Evolutionary conservation across 1,140 invertebrate species (phyloP), one percentile per base, ranked within the genome.

Genomic region (Triops cancriformis): DNA sequence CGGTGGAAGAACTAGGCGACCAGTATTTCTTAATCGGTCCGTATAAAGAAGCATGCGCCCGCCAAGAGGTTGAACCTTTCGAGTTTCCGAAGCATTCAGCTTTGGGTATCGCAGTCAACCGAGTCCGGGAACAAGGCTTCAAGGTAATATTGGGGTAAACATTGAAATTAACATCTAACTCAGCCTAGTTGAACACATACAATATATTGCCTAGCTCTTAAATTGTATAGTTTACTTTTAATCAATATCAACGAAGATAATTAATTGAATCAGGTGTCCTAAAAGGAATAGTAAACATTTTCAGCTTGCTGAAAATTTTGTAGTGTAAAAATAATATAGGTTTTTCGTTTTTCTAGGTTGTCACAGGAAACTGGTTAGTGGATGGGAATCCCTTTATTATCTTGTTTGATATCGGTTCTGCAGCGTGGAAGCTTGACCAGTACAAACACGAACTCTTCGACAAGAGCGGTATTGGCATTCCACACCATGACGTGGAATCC

Each of bases 381-480:
- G 98, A 99, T 84, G 98, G 98, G 26, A 99, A 98, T 87, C 98
- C 98, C 0, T 96, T 98, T 85, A 92, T 99, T 72, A 92, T 99
- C 80, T 86, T 99, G 0, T 98, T 99, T 86, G 98, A 99, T 84
- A 95, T 99, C 84, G 96, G 96, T 5, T 97, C 95, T 6, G 96
- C 92, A 1, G 93, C 95, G 1, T 98, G 94, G 93, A 98, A 98
- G 85, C 85, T 99, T 81, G 95, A 98, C 84, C 91, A 94, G 82
- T 99, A 94, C 86, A 99, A 99, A 84, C 91, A 94, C 81, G 95
- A 99, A 82, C 85, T 98, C 72, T 98, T 94, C 93, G 90, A 91
- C 80, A 91, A 90, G 75, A 90, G 90, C 79, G 89, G 92, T 82
- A 89, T 98, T 80, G 98, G 98, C 0, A 93, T 99, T 80, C 98